Evolutionary conservation across 1,140 invertebrate genomes (phyloP), one percentile per base, ranked within the genome.

Genomic region (Caenorhabditis tropicalis): DNA sequence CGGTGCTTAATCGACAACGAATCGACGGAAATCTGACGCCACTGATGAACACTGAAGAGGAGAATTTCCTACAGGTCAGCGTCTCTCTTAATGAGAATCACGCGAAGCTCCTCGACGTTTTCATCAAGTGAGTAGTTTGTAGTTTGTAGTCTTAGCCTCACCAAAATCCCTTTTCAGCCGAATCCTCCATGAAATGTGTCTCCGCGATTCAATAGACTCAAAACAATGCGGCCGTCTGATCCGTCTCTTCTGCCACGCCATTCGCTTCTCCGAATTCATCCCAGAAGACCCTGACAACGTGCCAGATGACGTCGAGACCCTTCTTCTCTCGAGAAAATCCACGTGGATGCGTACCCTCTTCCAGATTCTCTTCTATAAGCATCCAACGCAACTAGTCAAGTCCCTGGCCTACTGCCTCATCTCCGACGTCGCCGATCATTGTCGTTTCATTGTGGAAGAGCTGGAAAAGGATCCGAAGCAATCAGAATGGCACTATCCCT

Each of bases 271-370:
- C n/a, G n/a, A 74, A 31, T n/a, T 24, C 10, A 27, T 10, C 19
- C 48, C 19, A n/a, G n/a, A 51, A 0, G n/a, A 51, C n/a, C n/a
- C 19, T 19, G 48, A 51, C 6, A 19, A 51, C 43, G 43, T n/a
- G 3, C 24, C 29, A 39, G 65, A 74, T 43, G 65, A 43, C 19
- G 21, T n/a, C 12, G 29, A 1, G 1, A 21, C n/a, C 5, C 19
- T 36, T 19, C 29, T 43, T 24, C 29, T 43, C 24, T 2, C 16
- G 1, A 36, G 21, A 15, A 74, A 74, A 74, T 74, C 33, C 65
- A 74, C 65, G 65, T 74, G 65, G 65, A 74, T 74, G 33, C 36
- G 36, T 10, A n/a, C 3, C 2, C 65, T 74, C 16, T 74, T 74
- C 65, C 3, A 21, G 36, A 24, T 74, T 46, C 36, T 74, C 7